Evolutionary conservation across 2,797 vertebrate species (phyloP), one percentile per base, ranked within the genome.

Genomic region (Pterois miles): DNA sequence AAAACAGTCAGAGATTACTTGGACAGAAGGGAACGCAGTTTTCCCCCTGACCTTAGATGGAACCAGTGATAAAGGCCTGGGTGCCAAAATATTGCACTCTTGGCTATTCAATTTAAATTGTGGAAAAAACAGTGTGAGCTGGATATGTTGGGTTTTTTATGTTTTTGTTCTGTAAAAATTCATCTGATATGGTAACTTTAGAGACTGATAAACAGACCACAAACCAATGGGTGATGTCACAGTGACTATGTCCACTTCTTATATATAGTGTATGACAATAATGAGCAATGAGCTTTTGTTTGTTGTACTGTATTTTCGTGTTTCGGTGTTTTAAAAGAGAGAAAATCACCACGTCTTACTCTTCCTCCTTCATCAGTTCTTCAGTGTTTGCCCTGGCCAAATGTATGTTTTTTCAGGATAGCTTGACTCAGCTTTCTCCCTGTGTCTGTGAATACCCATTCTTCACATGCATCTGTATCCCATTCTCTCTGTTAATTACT

Each of bases 361-460:
- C 63, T 84, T 81, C 48, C 53, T 70, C 29, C 40, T 48, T 71
- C 52, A 78, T 74, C 50, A 20, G 46, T 43, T 71, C 46, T 25
- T 72, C 18, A 13, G 8, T 76, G 65, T 84, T 86, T 83, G 23
- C 33, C 8, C 75, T 87, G 86, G 91, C 74, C 7, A 5, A 34
- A 40, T 8, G 4, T 1, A 3, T 80, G 81, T 80, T 79, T 80
- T 31, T 50, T 46, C 63, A 74, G 57, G 74, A 69, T 70, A 27
- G 53, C 53, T 59, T 86, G 78, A 81, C 84, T 83, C 84, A 87
- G 79, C 76, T 76, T 78, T 86, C 70, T 70, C 67, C 67, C 65
- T 57, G 59, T 67, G 48, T 50, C 59, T 16, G 59, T 50, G 33
- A 74, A 71, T 23, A 34, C 20, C 22, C n/a, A 10, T 5, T 25